Percentiles rank a stretch among this genome's conserved stretches.
Conservation (phyloP, 92 coral and sea anemone species). For the Actinernus sp. region DNA sequence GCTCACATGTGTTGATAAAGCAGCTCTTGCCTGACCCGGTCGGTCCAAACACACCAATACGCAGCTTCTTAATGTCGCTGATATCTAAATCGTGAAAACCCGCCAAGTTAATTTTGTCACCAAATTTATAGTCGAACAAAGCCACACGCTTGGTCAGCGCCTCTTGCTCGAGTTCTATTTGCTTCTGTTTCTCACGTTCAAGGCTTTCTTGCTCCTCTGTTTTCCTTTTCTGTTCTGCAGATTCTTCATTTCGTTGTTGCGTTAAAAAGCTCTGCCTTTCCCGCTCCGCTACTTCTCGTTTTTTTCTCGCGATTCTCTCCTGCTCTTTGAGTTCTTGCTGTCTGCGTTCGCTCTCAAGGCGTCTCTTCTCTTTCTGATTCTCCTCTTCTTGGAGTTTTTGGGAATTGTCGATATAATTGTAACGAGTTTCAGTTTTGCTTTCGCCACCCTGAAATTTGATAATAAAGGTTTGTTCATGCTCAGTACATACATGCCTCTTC, state of each 20-base stretch:
- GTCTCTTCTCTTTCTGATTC: slow-evolving; percentile 6
- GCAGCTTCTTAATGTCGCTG: slow-evolving; percentile 19
- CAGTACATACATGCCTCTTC: too few relatives aligned
- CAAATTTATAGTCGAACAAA: slow-evolving; percentile 47
- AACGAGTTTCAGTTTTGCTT: slow-evolving; percentile 39
- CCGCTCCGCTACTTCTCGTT: slow-evolving; percentile 5
- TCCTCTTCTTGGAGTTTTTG: slow-evolving; percentile 7
- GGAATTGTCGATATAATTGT: slow-evolving; percentile 57
- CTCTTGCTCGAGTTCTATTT: slow-evolving; percentile 17
- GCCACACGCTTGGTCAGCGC: slow-evolving; percentile 34
- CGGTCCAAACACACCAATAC: slow-evolving; percentile 73
- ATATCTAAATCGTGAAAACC: slow-evolving; percentile 29
- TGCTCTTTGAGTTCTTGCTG: slow-evolving; percentile 21
- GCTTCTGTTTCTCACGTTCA: slow-evolving; percentile 10
- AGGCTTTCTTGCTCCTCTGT: slow-evolving; percentile 28
- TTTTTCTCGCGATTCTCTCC: slow-evolving; percentile 26
- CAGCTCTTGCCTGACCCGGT: slow-evolving; percentile 79
- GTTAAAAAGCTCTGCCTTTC: slow-evolving; percentile 26
- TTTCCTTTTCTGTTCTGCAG: slow-evolving; percentile 14
- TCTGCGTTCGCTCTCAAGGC: slow-evolving; percentile 46
- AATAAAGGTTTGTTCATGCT: too few relatives aligned
- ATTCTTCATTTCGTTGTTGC: slow-evolving; percentile 10
- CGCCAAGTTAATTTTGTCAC: slow-evolving; percentile 32
- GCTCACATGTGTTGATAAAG: slow-evolving; percentile 65
- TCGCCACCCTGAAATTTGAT: slow-evolving; percentile 18